These are phyloP conservation scores for Caretta caretta DNA, from an alignment of 2,113 vertebrate species.

Conservation along the genomic window DNA sequence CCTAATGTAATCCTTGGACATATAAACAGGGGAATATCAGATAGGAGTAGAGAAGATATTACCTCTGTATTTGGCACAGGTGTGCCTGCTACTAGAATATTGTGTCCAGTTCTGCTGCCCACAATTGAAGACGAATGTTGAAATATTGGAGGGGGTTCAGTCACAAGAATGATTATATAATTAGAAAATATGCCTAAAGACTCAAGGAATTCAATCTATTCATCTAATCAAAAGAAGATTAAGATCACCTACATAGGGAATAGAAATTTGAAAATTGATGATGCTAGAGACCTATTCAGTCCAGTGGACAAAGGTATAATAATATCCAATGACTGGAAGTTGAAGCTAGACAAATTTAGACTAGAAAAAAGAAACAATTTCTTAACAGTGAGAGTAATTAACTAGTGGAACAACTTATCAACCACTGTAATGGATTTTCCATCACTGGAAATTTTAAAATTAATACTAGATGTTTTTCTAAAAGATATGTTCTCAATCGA, in stretches of 20 bases:
- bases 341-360: background rate
- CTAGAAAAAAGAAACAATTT: background rate
- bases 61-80: background rate
- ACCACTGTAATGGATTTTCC: background rate
- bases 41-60: background rate
- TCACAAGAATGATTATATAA: background rate
- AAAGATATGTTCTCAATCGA: accelerated
- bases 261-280: background rate
- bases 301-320: background rate
- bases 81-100: background rate
- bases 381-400: background rate
- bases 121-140: background rate
- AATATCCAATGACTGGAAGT: background rate
- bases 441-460: background rate
- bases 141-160: background rate
- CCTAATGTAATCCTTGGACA: background rate
- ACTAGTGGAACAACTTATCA: background rate
- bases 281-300: background rate
- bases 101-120: background rate
- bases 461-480: background rate
- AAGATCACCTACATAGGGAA: background rate
- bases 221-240: background rate
- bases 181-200: background rate
- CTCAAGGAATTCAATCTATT: background rate
- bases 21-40: background rate